Base-by-base conservation (phyloP, 2,888 invertebrate genomes). In the Meteorus cinctellus region DNA sequence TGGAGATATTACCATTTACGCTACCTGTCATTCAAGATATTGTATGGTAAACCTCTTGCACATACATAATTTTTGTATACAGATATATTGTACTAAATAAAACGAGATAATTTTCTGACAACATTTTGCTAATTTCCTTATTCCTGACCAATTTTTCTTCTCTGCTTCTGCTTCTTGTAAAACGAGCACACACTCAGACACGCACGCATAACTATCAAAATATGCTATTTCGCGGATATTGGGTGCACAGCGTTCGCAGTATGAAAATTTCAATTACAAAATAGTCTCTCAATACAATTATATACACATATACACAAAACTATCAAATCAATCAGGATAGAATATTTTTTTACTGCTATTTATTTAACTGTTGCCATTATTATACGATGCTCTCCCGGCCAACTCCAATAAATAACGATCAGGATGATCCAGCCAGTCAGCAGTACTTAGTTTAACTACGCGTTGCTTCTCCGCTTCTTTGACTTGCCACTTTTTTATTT, bases 401-500 rank as follows among this genome's bases (percentile, higher is more conserved):
- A 97, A 91, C 89, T 97, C 96, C 78, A 98, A 90, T 69, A 98
- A 92, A 88, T 97, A 97, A 75, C 97, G 93, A 91, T 98, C 98
- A 0, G 98, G 98, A 91, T 98, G 97, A 87, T 98, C 97, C 86
- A 96, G 93, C 98, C 98, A 98, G 88, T 98, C 97, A 27, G 95
- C 94, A 0, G 97, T 94, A 19, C 95, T 96, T 77, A 97, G 89
- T 88, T 97, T 97, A 10, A 98, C 96, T 86, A 94, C 93, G 72
- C 96, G 91, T 84, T 96, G 95, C 78, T 95, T 93, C 90, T 98
- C 97, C 0, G 95, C 96, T 89, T 98, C 97, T 84, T 94, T 94
- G 27, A 95, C 94, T 88, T 97, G 96, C 96, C 96, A 97, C 85
- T 95, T 95, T 89, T 97, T 97, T 83, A 97, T 94, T 85, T 97